A percentile compares a stretch with the other conserved stretches of the same genome.
Conservation (phyloP, 2,888 invertebrate species). For the Ferrisia virgata region DNA sequence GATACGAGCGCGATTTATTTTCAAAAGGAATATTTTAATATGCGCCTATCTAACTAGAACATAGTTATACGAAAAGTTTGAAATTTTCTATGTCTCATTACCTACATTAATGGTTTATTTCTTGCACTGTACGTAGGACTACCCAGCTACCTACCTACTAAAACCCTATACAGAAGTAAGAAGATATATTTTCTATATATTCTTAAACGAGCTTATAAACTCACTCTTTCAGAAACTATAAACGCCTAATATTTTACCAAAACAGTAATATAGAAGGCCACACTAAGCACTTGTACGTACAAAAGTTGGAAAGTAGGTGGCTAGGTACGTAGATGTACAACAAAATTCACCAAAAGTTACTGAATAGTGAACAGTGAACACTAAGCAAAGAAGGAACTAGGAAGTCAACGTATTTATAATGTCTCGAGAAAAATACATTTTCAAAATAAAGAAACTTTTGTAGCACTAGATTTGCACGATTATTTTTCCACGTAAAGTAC, state of each 20-base stretch:
- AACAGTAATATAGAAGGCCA: too few species aligned
- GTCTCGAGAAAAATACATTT: background rate
- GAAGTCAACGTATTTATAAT: background rate
- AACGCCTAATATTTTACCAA: background rate
- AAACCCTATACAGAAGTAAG: too few species aligned
- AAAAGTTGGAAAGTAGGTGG: too few species aligned
- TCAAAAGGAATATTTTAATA: background rate
- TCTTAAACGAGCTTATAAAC: background rate
- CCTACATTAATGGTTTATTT: too few species aligned
- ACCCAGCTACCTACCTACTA: too few species aligned
- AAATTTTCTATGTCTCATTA: background rate
- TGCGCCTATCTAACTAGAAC: too few species aligned
- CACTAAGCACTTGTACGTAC: too few species aligned
- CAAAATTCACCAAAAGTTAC: background rate
- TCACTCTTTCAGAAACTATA: background rate
- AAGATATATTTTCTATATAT: too few species aligned
- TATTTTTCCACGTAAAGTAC: background rate
- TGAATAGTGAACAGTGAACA: too few species aligned
- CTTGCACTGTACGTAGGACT: too few species aligned
- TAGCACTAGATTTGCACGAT: background rate
- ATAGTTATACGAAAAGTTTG: too few species aligned
- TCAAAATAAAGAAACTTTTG: background rate
- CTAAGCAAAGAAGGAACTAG: background rate
- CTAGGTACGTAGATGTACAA: background rate
- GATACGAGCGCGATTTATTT: background rate